These are phyloP conservation scores for Tupiocoris notatus DNA, from an alignment of 2,888 invertebrate species.

Conservation along the genomic window DNA sequence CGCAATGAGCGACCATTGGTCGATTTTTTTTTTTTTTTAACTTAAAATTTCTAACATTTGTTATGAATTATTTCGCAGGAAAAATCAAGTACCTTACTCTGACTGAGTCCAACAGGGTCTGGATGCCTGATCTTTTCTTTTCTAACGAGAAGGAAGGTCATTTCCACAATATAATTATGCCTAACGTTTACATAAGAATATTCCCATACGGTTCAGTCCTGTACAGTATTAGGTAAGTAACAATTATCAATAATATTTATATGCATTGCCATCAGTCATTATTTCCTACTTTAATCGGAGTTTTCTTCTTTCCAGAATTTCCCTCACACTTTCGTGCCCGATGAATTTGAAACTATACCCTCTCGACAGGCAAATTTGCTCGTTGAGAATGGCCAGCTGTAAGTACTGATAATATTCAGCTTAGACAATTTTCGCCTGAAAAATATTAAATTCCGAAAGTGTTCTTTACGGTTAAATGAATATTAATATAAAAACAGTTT, in stretches of 20 bases:
- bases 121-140: constrained; percentile 99
- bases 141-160: constrained; percentile 97
- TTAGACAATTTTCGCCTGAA: no score
- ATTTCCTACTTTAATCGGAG: not conserved
- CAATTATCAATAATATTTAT: no score
- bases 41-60: no score
- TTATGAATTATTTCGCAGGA: constrained; percentile 60
- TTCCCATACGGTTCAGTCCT: constrained; percentile 92
- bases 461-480: not conserved
- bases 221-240: constrained; percentile 85
- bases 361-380: constrained; percentile 91
- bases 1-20: no score
- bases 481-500: not conserved
- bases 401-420: constrained; percentile 63
- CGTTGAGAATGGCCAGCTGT: constrained; percentile 95
- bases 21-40: no score
- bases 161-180: constrained; percentile 96
- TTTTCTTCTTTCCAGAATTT: constrained; percentile 67
- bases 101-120: constrained; percentile 91
- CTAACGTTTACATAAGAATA: constrained; percentile 94
- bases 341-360: constrained; percentile 98
- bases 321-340: constrained; percentile 91
- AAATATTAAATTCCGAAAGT: not conserved
- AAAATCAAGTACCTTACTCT: constrained; percentile 87
- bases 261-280: not conserved